Evolutionary conservation across 2,888 invertebrate species (phyloP).

Genomic region (Apoderus coryli): DNA sequence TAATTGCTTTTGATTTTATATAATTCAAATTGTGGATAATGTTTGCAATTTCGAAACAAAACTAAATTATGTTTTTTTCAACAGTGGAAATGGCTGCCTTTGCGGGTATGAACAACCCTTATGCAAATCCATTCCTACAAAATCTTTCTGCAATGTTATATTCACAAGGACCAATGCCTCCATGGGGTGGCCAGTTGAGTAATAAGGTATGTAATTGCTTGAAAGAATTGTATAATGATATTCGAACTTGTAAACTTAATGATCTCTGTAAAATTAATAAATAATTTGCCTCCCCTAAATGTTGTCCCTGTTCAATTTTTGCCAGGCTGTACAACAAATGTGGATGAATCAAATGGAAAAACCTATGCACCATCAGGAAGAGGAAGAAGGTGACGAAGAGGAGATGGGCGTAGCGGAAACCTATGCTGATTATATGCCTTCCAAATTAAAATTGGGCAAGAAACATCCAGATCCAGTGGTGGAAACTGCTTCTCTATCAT

Average conservation of each 20-base stretch:
- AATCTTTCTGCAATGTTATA: conserved; percentile 28
- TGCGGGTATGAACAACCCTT: conserved; percentile 32
- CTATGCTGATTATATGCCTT: conserved; percentile 95
- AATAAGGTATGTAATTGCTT: conserved; percentile 26
- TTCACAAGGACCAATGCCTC: conserved; percentile 22
- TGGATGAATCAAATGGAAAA: conserved; percentile 38
- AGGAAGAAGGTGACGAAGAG: conserved; percentile 65
- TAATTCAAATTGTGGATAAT: too few species aligned
- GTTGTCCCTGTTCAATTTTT: too few species aligned
- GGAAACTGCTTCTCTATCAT: conserved; percentile 93
- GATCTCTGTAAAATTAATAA: too few species aligned
- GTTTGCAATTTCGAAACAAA: too few species aligned
- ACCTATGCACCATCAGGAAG: conserved; percentile 29
- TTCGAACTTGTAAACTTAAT: too few species aligned
- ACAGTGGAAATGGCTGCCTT: conserved; percentile 54
- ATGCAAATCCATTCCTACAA: conserved; percentile 30
- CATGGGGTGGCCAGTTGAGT: conserved; percentile 30
- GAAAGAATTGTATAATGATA: too few species aligned
- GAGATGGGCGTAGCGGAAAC: conserved; percentile 98
- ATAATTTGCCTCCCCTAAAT: too few species aligned
- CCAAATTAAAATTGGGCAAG: conserved; percentile 84
- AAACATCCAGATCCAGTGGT: conserved; percentile 99
- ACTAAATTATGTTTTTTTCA: too few species aligned
- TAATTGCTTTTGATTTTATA: too few species aligned
- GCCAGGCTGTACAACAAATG: conserved; percentile 41